phyloP scores from a whole-genome alignment of 1,140 invertebrate genomes.

The Gryon sp. region DNA sequence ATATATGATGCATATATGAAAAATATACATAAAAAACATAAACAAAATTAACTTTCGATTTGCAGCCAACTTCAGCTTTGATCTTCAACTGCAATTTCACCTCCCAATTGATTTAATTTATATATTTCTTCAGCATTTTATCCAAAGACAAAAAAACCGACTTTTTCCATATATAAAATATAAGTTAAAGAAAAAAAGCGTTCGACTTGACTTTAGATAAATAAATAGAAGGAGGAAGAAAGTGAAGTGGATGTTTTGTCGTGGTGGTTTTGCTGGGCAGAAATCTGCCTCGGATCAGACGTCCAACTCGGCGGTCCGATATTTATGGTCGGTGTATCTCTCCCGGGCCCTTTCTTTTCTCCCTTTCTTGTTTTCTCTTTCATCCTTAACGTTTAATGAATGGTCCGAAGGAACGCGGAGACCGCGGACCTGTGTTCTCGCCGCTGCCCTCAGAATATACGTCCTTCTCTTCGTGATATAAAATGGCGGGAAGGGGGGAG shows the following conservation, averaged over 20 bases:
- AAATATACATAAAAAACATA: too few species aligned
- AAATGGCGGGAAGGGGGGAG: slow-evolving; percentile 5
- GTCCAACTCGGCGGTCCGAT: slow-evolving; percentile 72
- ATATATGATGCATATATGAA: too few species aligned
- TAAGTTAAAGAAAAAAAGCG: too few species aligned
- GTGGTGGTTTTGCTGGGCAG: slow-evolving; percentile 68
- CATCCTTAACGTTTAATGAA: slow-evolving; percentile 75
- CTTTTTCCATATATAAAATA: too few species aligned
- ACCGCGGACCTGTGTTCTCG: slow-evolving; percentile 76
- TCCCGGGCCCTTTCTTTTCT: slow-evolving; percentile 61
- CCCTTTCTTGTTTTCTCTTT: slow-evolving; percentile 58
- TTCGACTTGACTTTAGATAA: too few species aligned
- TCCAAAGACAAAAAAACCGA: too few species aligned
- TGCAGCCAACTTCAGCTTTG: too few species aligned
- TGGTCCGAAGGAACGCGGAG: slow-evolving; percentile 72
- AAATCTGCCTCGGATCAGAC: slow-evolving; percentile 74
- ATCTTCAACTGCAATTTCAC: too few species aligned
- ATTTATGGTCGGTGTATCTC: slow-evolving; percentile 78
- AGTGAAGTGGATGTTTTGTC: slow-evolving; percentile 28
- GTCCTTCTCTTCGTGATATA: slow-evolving; percentile 10
- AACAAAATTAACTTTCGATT: too few species aligned
- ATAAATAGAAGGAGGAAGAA: slow-evolving; percentile 44
- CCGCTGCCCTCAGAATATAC: slow-evolving; percentile 67
- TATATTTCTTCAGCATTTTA: too few species aligned
- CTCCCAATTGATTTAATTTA: too few species aligned